These are phyloP conservation scores for Apolygus lucorum DNA, from an alignment of 1,140 invertebrate genomes.

Conservation along the genomic window DNA sequence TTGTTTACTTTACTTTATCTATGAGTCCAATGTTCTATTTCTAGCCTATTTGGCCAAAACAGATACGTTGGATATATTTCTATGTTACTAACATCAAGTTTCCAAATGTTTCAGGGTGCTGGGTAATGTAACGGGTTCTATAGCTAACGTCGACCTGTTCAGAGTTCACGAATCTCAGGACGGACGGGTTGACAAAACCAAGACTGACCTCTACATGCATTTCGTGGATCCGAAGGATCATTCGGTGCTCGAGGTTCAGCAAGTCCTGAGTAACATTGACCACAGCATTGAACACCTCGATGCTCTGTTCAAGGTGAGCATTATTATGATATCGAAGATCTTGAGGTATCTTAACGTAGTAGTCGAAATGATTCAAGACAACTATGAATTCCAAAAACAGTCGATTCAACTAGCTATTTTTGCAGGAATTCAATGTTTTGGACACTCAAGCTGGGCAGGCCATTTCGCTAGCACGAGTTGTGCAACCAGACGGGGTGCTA, in stretches of 20 bases:
- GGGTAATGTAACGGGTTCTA: constrained; percentile 75
- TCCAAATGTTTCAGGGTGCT: constrained; percentile 49
- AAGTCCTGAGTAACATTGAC: constrained; percentile 77
- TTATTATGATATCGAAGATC: no score
- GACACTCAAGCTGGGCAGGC: constrained; percentile 75
- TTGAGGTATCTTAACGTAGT: no score
- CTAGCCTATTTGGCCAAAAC: no score
- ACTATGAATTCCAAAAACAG: no score
- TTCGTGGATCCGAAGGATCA: constrained; percentile 82
- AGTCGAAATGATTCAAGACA: no score
- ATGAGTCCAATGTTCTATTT: no score
- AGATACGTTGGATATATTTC: no score
- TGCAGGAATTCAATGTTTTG: constrained; percentile 73
- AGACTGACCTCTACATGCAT: constrained; percentile 89
- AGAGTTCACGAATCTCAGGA: constrained; percentile 85
- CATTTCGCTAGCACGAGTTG: constrained; percentile 42
- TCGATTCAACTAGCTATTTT: constrained; percentile 21
- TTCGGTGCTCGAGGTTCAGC: constrained; percentile 77
- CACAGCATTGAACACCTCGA: constrained; percentile 84
- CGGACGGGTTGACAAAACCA: constrained; percentile 85
- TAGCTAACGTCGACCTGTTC: constrained; percentile 89
- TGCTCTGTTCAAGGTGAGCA: constrained; percentile 72
- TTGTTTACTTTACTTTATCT: no score
- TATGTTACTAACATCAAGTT: neutral
- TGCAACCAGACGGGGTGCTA: constrained; percentile 44